These are phyloP conservation scores for Tricholauxania praeusta DNA, from an alignment of 2,888 invertebrate species.

Conservation along the genomic window DNA sequence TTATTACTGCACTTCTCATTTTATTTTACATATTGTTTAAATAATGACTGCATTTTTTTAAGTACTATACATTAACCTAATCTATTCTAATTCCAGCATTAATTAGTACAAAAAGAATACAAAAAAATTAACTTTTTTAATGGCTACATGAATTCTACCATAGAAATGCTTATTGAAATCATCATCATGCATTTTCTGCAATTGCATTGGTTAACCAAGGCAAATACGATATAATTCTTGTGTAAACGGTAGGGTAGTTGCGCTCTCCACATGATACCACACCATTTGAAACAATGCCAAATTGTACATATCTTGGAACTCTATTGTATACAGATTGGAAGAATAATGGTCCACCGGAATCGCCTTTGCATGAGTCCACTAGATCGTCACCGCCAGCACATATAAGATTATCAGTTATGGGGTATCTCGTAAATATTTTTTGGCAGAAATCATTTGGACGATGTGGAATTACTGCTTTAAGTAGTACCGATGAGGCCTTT, in stretches of 20 bases:
- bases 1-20: too few relatives aligned
- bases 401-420: conserved; percentile 55
- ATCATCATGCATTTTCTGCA: conserved; percentile 10
- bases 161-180: too few relatives aligned
- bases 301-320: conserved; percentile 56
- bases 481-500: conserved; percentile 43
- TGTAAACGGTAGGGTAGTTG: conserved; percentile 71
- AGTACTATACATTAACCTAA: too few relatives aligned
- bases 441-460: conserved; percentile 50
- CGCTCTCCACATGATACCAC: conserved; percentile 70
- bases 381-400: conserved; percentile 60
- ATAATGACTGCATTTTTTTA: too few relatives aligned
- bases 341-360: conserved; percentile 59
- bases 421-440: conserved; percentile 46
- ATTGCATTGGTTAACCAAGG: conserved; percentile 70
- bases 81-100: too few relatives aligned
- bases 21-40: too few relatives aligned
- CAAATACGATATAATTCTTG: conserved; percentile 69
- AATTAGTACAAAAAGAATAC: too few relatives aligned
- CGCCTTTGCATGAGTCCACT: conserved; percentile 59
- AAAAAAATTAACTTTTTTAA: too few relatives aligned
- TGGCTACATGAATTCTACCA: too few relatives aligned
- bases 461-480: conserved; percentile 53
- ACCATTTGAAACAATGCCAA: conserved; percentile 76
- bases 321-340: conserved; percentile 50